These are phyloP conservation scores for Girardia tigrina DNA, from an alignment of 2,888 invertebrate genomes.

Conservation along the genomic window DNA sequence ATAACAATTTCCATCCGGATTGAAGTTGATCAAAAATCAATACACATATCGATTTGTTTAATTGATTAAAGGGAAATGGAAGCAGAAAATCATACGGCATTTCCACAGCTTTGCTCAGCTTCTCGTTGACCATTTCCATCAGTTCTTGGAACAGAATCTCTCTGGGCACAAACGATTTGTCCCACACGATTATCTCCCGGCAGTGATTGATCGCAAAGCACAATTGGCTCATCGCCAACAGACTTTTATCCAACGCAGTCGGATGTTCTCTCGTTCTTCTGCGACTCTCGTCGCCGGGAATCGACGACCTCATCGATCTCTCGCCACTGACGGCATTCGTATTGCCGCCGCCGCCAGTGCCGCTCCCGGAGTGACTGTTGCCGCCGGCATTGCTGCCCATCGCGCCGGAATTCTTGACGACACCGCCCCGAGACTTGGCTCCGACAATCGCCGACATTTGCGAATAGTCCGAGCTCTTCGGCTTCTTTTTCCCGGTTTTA, in stretches of 20 bases:
- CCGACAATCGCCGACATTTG: neutral
- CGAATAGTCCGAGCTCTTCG: too few species aligned
- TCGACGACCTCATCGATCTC: neutral
- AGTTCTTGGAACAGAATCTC: slow-evolving; percentile 92
- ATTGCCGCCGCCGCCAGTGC: neutral
- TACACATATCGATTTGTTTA: too few species aligned
- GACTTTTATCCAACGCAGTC: slow-evolving; percentile 89
- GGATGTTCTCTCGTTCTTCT: slow-evolving; percentile 85
- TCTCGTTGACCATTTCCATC: slow-evolving; percentile 59
- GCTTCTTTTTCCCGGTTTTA: slow-evolving; percentile 64
- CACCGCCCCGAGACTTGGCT: neutral
- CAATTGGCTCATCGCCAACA: slow-evolving; percentile 91
- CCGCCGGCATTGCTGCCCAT: neutral
- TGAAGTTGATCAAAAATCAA: too few species aligned
- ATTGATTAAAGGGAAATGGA: too few species aligned
- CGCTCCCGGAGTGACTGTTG: neutral
- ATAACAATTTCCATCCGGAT: too few species aligned
- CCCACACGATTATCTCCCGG: slow-evolving; percentile 90
- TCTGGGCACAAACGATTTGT: slow-evolving; percentile 90
- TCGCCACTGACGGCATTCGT: neutral
- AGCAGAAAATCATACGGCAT: slow-evolving; percentile 11
- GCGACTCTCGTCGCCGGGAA: slow-evolving; percentile 83
- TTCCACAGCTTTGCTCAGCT: slow-evolving; percentile 35
- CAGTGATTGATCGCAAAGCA: slow-evolving; percentile 93
- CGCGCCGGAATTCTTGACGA: too few species aligned